Percentiles rank a stretch among this genome's conserved stretches.
Conservation (phyloP, 2,113 vertebrate species). For the Pungitius pungitius region DNA sequence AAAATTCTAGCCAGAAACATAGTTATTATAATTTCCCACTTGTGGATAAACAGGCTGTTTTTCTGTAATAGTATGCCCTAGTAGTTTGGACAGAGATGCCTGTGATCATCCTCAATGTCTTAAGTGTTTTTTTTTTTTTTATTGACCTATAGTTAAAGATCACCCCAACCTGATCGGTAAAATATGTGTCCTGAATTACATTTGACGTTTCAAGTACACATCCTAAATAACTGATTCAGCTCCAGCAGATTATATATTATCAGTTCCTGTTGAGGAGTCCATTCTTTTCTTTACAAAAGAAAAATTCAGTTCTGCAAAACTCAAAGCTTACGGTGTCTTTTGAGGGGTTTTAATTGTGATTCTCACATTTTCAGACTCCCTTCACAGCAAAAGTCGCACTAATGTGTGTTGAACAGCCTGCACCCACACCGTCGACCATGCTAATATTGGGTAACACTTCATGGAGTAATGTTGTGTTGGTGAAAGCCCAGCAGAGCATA, state of each 20-base stretch:
- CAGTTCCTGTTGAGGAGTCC: constrained; percentile 4
- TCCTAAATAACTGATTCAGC: constrained; percentile 4
- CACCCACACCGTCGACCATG: constrained; percentile 23
- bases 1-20: background rate
- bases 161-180: background rate
- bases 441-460: constrained; percentile 39
- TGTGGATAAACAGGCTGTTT: constrained; percentile 13
- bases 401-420: constrained; percentile 13
- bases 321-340: background rate
- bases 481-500: background rate
- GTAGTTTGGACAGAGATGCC: constrained; percentile 15
- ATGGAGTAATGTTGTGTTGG: background rate
- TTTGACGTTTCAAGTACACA: background rate
- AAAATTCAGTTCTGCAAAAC: background rate
- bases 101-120: background rate
- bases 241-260: constrained; percentile 2
- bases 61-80: constrained; percentile 3
- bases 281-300: background rate
- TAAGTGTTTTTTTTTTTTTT: no score
- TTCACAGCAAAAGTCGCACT: background rate
- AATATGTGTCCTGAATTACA: constrained; percentile 4
- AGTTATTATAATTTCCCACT: constrained; percentile 2
- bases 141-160: background rate
- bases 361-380: background rate
- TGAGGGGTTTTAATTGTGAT: background rate